phyloP scores from a whole-genome alignment of 2,113 vertebrate genomes.

The Pedionomus torquatus region DNA sequence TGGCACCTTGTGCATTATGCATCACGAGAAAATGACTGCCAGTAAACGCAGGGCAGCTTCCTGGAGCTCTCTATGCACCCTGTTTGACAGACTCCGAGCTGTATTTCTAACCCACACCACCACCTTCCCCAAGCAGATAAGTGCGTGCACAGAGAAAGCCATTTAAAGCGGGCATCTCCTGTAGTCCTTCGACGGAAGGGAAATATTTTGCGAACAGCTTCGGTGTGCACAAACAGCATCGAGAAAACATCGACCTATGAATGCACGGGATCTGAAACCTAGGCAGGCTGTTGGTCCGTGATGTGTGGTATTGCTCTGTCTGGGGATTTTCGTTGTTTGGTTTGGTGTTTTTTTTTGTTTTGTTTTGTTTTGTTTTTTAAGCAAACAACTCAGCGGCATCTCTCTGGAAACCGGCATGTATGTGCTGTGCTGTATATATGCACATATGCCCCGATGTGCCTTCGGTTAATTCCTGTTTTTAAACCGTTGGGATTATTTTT shows the following conservation, averaged over 20 bases:
- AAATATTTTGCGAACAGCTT: neutral
- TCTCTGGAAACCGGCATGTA: neutral
- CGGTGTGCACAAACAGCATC: neutral
- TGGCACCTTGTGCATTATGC: slow-evolving; percentile 47
- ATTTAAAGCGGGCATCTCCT: neutral
- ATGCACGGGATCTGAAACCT: neutral
- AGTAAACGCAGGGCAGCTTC: slow-evolving; percentile 14
- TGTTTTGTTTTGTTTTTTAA: neutral
- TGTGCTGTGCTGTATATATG: neutral
- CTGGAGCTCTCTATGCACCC: neutral
- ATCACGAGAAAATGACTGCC: slow-evolving; percentile 22
- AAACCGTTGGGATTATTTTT: neutral
- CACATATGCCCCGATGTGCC: neutral
- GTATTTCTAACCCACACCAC: neutral
- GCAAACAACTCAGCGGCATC: neutral
- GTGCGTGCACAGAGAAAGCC: neutral
- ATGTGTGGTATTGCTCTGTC: neutral
- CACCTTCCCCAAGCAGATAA: neutral
- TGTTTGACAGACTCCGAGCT: neutral
- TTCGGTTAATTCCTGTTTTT: slow-evolving; percentile 15
- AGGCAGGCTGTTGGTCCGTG: neutral
- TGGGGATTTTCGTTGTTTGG: neutral
- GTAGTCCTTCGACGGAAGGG: neutral
- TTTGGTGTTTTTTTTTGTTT: neutral
- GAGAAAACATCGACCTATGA: neutral